These are phyloP conservation scores for Sicus ferrugineus DNA, from an alignment of 2,888 invertebrate species.

Conservation along the genomic window DNA sequence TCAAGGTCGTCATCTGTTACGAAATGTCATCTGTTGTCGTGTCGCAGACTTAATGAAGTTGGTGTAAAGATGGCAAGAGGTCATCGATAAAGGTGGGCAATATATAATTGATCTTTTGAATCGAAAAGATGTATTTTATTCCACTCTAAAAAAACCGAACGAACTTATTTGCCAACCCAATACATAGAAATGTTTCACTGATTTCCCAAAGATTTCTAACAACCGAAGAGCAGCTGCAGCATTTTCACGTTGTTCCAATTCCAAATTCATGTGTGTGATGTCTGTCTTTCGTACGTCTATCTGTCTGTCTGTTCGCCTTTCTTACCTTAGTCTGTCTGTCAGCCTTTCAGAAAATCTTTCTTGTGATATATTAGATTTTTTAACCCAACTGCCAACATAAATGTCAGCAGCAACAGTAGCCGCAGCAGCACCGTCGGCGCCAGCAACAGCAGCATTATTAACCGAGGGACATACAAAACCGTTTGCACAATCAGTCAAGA, in stretches of 20 bases:
- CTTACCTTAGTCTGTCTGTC: conserved; percentile 19
- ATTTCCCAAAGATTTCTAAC: not conserved
- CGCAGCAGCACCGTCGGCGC: conserved; percentile 1
- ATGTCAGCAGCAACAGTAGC: conserved; percentile 48
- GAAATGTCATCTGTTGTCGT: too few relatives aligned
- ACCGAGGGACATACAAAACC: not conserved
- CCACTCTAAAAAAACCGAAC: too few relatives aligned
- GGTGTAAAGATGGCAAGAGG: too few relatives aligned
- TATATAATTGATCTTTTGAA: too few relatives aligned
- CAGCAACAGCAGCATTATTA: not conserved
- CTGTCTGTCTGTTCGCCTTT: not conserved
- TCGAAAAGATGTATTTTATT: too few relatives aligned
- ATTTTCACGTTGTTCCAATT: not conserved
- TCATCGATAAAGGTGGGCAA: too few relatives aligned
- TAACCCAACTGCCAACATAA: conserved; percentile 57
- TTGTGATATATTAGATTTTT: conserved; percentile 26
- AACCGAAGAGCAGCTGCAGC: not conserved
- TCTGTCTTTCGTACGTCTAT: not conserved
- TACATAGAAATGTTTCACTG: not conserved
- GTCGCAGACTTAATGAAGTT: too few relatives aligned
- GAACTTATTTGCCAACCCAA: too few relatives aligned
- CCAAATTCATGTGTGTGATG: not conserved
- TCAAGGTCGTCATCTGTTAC: too few relatives aligned
- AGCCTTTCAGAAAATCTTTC: conserved; percentile 17
- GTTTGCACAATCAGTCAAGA: conserved; percentile 41